These are phyloP conservation scores for Lasioglossum oenotherae DNA, from an alignment of 2,888 invertebrate species.

Conservation along the genomic window DNA sequence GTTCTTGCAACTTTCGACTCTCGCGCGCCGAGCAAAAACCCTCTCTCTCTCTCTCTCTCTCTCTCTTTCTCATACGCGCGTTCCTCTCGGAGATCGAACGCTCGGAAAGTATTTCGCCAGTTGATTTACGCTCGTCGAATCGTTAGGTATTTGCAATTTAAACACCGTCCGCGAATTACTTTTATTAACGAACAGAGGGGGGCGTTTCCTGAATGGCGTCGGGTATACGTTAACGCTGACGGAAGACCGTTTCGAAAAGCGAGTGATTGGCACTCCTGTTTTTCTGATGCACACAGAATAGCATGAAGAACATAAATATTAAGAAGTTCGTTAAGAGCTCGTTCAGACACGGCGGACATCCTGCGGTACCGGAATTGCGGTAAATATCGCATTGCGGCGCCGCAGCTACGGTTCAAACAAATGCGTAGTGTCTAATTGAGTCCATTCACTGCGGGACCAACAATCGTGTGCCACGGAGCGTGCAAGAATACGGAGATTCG, in stretches of 20 bases:
- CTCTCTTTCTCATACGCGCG: not conserved
- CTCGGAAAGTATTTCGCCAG: not conserved
- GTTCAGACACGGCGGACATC: too few species aligned
- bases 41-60: not conserved
- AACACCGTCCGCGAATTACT: not conserved
- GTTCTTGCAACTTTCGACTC: conserved; percentile 25
- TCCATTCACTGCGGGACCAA: not conserved
- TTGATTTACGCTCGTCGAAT: conserved; percentile 2
- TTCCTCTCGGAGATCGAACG: not conserved
- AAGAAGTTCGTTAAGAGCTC: not conserved
- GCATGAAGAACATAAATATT: not conserved
- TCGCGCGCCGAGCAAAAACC: not conserved
- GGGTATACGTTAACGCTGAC: not conserved
- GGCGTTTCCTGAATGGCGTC: not conserved
- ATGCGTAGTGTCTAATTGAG: too few species aligned
- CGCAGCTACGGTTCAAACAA: too few species aligned
- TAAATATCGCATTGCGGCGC: too few species aligned
- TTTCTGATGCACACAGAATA: not conserved
- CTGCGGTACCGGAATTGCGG: too few species aligned
- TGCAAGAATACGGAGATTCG: too few species aligned
- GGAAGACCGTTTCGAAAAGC: not conserved
- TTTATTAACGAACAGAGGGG: not conserved
- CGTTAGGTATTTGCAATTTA: not conserved
- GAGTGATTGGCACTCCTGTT: not conserved
- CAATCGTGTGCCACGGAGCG: not conserved